Percentiles rank a stretch among this genome's conserved stretches.
phyloP scores from a whole-genome alignment of 2,113 vertebrate species.

The Indri indri region DNA sequence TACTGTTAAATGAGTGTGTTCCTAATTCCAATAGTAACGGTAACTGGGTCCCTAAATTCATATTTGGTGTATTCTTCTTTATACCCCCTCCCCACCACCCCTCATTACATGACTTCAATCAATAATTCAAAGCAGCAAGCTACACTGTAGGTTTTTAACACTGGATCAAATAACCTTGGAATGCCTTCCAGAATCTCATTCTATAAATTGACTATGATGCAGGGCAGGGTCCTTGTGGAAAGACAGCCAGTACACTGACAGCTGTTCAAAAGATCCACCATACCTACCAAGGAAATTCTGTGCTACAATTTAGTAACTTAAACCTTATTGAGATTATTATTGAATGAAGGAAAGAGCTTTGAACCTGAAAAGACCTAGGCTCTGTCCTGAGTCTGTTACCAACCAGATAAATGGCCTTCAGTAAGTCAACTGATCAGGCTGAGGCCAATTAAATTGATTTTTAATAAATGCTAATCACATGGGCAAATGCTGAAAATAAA shows the following conservation, averaged over 20 bases:
- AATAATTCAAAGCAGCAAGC: not conserved
- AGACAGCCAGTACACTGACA: not conserved
- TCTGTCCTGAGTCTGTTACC: not conserved
- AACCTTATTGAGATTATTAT: not conserved
- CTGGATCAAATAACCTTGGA: not conserved
- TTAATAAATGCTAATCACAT: not conserved
- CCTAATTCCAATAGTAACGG: not conserved
- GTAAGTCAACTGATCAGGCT: not conserved
- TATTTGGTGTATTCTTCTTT: not conserved
- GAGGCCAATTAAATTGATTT: not conserved
- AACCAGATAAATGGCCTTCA: not conserved
- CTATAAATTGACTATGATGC: not conserved
- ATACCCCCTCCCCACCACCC: not conserved
- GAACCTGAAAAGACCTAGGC: not conserved
- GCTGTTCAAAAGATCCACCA: not conserved
- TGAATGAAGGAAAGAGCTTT: not conserved
- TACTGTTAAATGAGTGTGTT: not conserved
- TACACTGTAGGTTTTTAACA: not conserved
- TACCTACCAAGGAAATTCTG: not conserved
- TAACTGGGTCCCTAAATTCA: not conserved
- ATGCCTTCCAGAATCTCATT: not conserved
- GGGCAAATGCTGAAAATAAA: not conserved
- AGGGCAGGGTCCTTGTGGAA: not conserved
- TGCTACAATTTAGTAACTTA: not conserved
- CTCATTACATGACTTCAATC: not conserved